Conservation (phyloP, 1,140 invertebrate species). For the Drosophila sturtevanti region DNA sequence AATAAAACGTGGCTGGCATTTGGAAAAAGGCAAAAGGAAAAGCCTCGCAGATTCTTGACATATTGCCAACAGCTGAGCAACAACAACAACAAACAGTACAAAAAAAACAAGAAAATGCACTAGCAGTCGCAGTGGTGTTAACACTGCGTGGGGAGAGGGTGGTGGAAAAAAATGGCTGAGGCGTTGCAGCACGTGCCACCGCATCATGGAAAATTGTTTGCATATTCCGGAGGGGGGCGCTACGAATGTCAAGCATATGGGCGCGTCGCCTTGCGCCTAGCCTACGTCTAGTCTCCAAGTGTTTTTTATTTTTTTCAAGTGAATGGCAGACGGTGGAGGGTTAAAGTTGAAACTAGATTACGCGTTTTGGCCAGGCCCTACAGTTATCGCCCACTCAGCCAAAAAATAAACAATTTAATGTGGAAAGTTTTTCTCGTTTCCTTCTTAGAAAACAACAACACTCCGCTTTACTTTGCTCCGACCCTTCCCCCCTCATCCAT, state of each 20-base stretch:
- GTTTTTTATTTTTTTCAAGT: no score
- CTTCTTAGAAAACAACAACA: constrained; percentile 41
- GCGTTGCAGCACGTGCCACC: constrained; percentile 61
- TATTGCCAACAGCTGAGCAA: constrained; percentile 74
- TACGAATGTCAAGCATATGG: constrained; percentile 38
- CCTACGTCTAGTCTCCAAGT: no score
- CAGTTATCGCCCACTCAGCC: constrained; percentile 67
- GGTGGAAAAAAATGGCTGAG: constrained; percentile 42
- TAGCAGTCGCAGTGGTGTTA: no score
- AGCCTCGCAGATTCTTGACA: constrained; percentile 68
- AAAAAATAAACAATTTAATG: constrained; percentile 78
- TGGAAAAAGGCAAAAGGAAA: constrained; percentile 8
- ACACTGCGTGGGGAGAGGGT: no score
- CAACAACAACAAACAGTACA: constrained; percentile 15
- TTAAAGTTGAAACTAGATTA: constrained; percentile 30
- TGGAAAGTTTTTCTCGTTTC: constrained; percentile 60
- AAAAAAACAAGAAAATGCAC: no score
- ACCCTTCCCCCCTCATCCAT: not conserved
- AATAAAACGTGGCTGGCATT: constrained; percentile 54
- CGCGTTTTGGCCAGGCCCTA: constrained; percentile 15
- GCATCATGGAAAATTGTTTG: constrained; percentile 67
- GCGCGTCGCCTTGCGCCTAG: constrained; percentile 9
- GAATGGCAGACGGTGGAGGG: not conserved
- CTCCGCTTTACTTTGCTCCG: not conserved
- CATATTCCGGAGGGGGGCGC: constrained; percentile 38